Conservation (phyloP, 2,113 vertebrate species). For the Muntiacus reevesi region DNA sequence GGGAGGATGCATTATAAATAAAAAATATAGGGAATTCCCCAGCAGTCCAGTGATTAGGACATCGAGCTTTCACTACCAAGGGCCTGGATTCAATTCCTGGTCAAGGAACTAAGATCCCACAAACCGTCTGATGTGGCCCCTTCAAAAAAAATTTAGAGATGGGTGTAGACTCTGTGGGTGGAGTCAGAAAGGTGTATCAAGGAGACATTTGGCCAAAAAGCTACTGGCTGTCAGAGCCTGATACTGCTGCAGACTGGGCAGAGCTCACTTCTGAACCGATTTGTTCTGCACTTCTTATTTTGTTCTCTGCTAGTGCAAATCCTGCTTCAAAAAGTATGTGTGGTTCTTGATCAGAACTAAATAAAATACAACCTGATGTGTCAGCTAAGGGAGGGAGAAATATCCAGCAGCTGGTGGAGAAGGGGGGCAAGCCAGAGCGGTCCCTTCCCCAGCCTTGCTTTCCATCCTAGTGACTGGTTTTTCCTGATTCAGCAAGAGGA, state of each 20-base stretch:
- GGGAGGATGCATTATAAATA: not conserved
- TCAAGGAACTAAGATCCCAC: not conserved
- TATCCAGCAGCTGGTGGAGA: not conserved
- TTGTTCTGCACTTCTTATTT: not conserved
- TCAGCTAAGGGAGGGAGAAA: not conserved
- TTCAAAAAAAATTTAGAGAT: not conserved
- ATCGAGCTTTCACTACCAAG: not conserved
- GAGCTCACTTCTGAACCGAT: not conserved
- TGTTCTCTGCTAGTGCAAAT: not conserved
- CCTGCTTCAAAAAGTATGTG: not conserved
- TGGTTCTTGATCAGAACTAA: not conserved
- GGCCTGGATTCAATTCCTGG: not conserved
- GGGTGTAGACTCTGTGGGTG: not conserved
- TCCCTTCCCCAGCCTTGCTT: not conserved
- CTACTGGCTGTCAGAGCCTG: not conserved
- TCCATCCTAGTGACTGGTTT: not conserved
- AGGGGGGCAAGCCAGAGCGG: not conserved
- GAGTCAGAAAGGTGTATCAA: not conserved
- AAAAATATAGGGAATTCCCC: not conserved
- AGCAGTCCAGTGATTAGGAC: not conserved
- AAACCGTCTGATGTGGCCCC: not conserved
- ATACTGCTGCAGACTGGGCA: not conserved
- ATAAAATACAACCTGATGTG: not conserved
- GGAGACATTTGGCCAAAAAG: not conserved
- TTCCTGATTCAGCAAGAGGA: not conserved